These are phyloP conservation scores for Temnothorax curvispinosus DNA, from an alignment of 1,140 invertebrate genomes.

Conservation along the genomic window DNA sequence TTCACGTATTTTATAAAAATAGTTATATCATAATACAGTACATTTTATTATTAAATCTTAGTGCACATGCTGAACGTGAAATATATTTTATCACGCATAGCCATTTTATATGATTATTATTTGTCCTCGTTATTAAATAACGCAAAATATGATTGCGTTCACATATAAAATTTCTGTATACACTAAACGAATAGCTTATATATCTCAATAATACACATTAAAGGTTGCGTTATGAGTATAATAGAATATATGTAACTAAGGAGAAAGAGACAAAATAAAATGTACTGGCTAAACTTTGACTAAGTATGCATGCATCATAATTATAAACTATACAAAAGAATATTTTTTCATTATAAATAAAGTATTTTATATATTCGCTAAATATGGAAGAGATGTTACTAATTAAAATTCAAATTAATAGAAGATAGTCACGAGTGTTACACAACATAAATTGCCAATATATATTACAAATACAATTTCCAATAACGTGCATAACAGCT, in stretches of 20 bases:
- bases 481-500: not conserved
- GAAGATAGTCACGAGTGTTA: not conserved
- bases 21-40: not conserved
- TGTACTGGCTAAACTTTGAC: not conserved
- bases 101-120: slow-evolving; percentile 45
- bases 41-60: slow-evolving; percentile 43
- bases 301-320: not conserved
- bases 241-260: slow-evolving; percentile 15
- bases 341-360: not conserved
- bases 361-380: not conserved
- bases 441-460: not conserved
- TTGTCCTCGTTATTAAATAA: slow-evolving; percentile 56
- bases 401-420: not conserved
- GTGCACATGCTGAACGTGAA: slow-evolving; percentile 36
- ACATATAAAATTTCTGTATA: slow-evolving; percentile 38
- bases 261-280: slow-evolving; percentile 21
- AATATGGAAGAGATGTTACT: not conserved
- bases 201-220: slow-evolving; percentile 55
- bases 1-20: slow-evolving; percentile 29
- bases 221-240: not conserved
- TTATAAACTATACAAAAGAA: not conserved
- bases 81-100: slow-evolving; percentile 38
- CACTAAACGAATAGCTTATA: slow-evolving; percentile 42
- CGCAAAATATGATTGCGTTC: not conserved
- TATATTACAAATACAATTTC: slow-evolving; percentile 20